phyloP scores from a whole-genome alignment of 2,888 invertebrate species.

The Netelia fuscicornis region DNA sequence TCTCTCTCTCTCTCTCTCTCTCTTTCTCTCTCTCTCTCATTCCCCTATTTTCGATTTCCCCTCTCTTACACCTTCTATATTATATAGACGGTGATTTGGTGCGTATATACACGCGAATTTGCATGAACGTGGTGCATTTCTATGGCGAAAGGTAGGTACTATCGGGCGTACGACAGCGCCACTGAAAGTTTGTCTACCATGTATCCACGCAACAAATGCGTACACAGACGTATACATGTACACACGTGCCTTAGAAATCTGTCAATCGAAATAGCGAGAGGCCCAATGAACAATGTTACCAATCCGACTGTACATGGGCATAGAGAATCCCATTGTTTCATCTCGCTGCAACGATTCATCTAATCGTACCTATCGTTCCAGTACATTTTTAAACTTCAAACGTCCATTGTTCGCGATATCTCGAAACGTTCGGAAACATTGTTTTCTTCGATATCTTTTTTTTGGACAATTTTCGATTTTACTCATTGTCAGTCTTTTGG shows the following conservation, averaged over 20 bases:
- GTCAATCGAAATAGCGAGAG: constrained; percentile 38
- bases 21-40: not conserved
- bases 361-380: constrained; percentile 31
- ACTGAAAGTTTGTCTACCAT: constrained; percentile 13
- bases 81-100: constrained; percentile 42
- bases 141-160: constrained; percentile 25
- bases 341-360: constrained; percentile 34
- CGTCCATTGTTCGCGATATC: constrained; percentile 11
- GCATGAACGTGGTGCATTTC: constrained; percentile 54
- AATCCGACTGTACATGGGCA: constrained; percentile 26
- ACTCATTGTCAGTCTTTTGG: too few species aligned
- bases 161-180: constrained; percentile 26
- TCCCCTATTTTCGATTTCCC: too few species aligned
- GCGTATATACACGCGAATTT: constrained; percentile 49
- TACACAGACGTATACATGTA: constrained; percentile 7
- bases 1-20: not conserved
- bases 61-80: constrained; percentile 10
- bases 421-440: not conserved
- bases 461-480: not conserved
- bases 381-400: constrained; percentile 21
- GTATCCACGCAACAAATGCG: not conserved
- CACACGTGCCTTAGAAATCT: not conserved
- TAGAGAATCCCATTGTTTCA: constrained; percentile 32
- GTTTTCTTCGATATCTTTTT: not conserved
- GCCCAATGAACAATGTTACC: constrained; percentile 51